Evolutionary conservation across 2,113 vertebrate genomes (phyloP).

Genomic region (Pomatorhinus ruficollis): DNA sequence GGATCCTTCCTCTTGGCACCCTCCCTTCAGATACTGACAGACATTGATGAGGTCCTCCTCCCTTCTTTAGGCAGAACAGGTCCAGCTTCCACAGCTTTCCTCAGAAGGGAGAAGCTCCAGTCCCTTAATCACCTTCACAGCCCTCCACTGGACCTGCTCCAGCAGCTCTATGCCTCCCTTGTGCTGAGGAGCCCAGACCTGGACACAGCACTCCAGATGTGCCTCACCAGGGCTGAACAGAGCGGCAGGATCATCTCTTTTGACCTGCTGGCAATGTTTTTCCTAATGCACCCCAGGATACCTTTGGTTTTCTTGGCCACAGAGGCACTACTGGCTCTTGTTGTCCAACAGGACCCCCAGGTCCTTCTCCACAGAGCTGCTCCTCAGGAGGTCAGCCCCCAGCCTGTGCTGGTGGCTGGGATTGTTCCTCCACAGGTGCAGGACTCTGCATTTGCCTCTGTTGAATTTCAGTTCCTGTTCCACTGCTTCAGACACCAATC

Average conservation of each 20-base stretch:
- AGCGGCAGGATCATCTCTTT: background rate
- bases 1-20: background rate
- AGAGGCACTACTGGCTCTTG: background rate
- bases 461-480: background rate
- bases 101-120: background rate
- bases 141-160: background rate
- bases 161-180: background rate
- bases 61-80: background rate
- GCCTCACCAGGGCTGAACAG: background rate
- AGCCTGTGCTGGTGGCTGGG: background rate
- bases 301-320: background rate
- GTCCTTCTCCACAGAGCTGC: background rate
- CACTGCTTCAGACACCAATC: background rate
- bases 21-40: background rate
- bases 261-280: background rate
- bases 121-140: background rate
- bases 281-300: background rate
- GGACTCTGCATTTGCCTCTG: background rate
- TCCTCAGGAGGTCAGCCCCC: background rate
- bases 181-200: background rate
- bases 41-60: background rate
- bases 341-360: background rate
- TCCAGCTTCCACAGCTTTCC: background rate
- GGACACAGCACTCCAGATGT: background rate
- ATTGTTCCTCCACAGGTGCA: background rate